Base-by-base conservation (phyloP, 2,113 vertebrate species). In the Megaleporinus macrocephalus region DNA sequence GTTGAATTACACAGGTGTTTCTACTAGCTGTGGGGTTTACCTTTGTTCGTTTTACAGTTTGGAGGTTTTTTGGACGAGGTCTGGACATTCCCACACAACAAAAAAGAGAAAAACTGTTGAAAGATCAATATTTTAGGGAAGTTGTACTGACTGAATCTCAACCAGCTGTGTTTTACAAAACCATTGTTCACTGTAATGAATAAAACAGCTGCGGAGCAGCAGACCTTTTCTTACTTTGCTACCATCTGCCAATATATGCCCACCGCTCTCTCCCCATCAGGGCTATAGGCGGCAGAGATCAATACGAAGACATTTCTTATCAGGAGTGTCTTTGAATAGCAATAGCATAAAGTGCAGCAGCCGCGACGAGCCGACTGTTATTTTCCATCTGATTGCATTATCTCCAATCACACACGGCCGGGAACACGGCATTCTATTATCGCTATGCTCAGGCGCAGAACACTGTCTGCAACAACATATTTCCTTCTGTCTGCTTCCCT, bases 381-480 rank as follows among this genome's bases (percentile, higher is more conserved):
- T 49, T 84, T 76, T 57, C 20, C 59, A 65, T 80, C 73, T 77
- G 73, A 77, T 62, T 79, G 55, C 36, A 47, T 68, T 71, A 63
- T 80, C 78, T 44, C 36, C 62, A 65, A 22, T 62, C 51, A 74
- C 41, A 36, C 51, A 74, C 41, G 27, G 26, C 29, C 47, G 12
- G 57, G 41, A 59, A 81, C 20, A 66, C n/a, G 9, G 24, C 51
- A 47, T 26, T 59, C 27, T 59, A 36, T 81, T 78, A 68, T 68
- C 61, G 27, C 69, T 62, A 27, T 33, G 30, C 41, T 57, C 24
- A 49, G 62, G 41, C 33, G 24, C 36, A 78, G 49, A 68, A 14
- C 11, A 65, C 16, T 55, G 81, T 68, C 15, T 16, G 0, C 26
- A 57, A 65, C 49, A 36, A 66, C 76, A 51, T 55, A 59, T 63